phyloP scores from a whole-genome alignment of 2,888 invertebrate genomes.

The Callyntrura guangdongensis region DNA sequence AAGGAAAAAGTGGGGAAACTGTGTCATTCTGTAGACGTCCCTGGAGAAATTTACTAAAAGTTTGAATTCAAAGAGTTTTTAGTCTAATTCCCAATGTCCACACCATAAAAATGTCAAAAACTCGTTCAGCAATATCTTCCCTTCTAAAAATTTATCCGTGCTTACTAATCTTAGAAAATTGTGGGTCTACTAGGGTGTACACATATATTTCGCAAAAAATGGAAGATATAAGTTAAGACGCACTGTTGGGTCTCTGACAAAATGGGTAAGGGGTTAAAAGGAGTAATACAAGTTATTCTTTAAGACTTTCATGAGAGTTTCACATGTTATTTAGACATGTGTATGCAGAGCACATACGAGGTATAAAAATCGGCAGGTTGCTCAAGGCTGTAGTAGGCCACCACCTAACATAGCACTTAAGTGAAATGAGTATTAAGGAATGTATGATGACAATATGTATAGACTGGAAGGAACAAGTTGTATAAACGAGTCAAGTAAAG shows the following conservation, averaged over 20 bases:
- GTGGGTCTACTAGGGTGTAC: conserved; percentile 22
- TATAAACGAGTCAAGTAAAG: conserved; percentile 43
- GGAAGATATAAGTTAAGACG: background rate
- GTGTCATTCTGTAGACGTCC: conserved; percentile 74
- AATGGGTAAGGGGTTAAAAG: background rate
- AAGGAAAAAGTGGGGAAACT: conserved; percentile 65
- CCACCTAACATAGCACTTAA: conserved; percentile 58
- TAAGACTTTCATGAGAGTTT: background rate
- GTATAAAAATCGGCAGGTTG: conserved; percentile 72
- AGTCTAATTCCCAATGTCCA: conserved; percentile 83
- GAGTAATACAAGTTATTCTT: background rate
- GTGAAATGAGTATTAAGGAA: conserved; percentile 68
- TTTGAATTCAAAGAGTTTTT: conserved; percentile 76
- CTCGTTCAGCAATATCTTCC: conserved; percentile 68
- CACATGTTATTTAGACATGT: conserved; percentile 6
- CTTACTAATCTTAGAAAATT: conserved; percentile 65
- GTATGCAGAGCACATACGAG: conserved; percentile 67
- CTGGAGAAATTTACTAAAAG: conserved; percentile 81
- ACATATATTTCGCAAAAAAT: conserved; percentile 43
- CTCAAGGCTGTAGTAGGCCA: conserved; percentile 21
- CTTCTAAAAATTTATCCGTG: conserved; percentile 38
- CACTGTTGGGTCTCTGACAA: background rate
- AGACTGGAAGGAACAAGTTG: conserved; percentile 15
- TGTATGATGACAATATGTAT: background rate
- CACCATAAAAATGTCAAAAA: conserved; percentile 84